These are phyloP conservation scores for Numida meleagris DNA, from an alignment of 2,113 vertebrate genomes.

Conservation along the genomic window DNA sequence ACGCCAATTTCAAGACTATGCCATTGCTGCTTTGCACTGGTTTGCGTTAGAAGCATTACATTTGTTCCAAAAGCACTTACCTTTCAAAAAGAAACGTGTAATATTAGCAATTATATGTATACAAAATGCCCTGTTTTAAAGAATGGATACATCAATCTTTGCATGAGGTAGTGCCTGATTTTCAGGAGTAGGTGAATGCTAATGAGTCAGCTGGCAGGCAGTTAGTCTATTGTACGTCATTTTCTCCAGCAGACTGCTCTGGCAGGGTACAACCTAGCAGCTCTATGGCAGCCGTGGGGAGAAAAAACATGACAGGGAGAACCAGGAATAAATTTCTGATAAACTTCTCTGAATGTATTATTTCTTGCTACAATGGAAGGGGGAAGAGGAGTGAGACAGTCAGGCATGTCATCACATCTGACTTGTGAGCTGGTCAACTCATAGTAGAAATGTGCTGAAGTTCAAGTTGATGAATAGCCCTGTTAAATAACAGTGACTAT, in stretches of 20 bases:
- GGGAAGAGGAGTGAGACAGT: not conserved
- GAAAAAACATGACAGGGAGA: not conserved
- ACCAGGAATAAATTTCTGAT: not conserved
- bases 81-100: not conserved
- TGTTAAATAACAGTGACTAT: not conserved
- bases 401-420: not conserved
- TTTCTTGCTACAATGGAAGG: not conserved
- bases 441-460: not conserved
- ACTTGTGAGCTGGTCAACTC: not conserved
- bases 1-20: not conserved
- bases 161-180: not conserved
- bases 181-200: not conserved
- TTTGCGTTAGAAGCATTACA: not conserved
- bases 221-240: not conserved
- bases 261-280: not conserved
- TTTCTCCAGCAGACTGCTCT: not conserved
- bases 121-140: not conserved
- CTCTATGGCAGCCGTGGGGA: not conserved
- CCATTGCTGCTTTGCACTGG: not conserved
- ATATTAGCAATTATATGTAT: not conserved
- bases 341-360: not conserved
- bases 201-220: not conserved
- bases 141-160: not conserved
- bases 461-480: not conserved
- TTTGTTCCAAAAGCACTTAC: not conserved